phyloP scores from a whole-genome alignment of 1,140 invertebrate genomes.

The Anagrus nilaparvatae region DNA sequence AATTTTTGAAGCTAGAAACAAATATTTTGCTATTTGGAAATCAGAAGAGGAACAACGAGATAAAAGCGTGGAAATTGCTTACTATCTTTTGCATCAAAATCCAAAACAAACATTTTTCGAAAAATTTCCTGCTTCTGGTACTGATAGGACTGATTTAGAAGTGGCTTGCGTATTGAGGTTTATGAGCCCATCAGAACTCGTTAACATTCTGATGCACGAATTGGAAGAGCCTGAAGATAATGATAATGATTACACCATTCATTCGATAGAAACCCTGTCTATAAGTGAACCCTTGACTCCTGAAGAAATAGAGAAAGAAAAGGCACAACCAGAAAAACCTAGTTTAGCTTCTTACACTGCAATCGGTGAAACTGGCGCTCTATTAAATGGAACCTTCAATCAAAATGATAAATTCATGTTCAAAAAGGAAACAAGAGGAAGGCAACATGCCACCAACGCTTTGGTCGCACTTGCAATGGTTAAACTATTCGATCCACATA shows the following conservation, averaged over 20 bases:
- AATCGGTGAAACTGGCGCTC: conserved; percentile 23
- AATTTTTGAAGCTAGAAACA: conserved; percentile 22
- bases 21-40: conserved; percentile 30
- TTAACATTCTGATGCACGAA: conserved; percentile 18
- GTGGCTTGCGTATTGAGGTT: conserved; percentile 25
- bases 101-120: conserved; percentile 18
- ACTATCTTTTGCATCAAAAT: conserved; percentile 30
- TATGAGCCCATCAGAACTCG: conserved; percentile 16
- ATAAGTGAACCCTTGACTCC: conserved; percentile 24
- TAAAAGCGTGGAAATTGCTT: conserved; percentile 18
- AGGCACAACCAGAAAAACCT: conserved; percentile 21
- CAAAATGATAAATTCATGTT: conserved; percentile 27
- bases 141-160: conserved; percentile 8
- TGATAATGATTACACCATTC: conserved; percentile 25
- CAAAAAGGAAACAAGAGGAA: conserved; percentile 25
- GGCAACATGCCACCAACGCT: conserved; percentile 31
- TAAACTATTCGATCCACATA: conserved; percentile 29
- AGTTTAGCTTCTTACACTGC: conserved; percentile 23
- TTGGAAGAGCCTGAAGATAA: conserved; percentile 3
- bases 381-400: conserved; percentile 25
- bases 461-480: conserved; percentile 29
- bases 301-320: conserved; percentile 31
- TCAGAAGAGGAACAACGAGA: conserved; percentile 25
- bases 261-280: conserved; percentile 23
- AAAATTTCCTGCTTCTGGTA: too few species aligned